Evolutionary conservation across 2,888 invertebrate species (phyloP), one percentile per base, ranked within the genome.

Genomic region (Oscheius sp.): DNA sequence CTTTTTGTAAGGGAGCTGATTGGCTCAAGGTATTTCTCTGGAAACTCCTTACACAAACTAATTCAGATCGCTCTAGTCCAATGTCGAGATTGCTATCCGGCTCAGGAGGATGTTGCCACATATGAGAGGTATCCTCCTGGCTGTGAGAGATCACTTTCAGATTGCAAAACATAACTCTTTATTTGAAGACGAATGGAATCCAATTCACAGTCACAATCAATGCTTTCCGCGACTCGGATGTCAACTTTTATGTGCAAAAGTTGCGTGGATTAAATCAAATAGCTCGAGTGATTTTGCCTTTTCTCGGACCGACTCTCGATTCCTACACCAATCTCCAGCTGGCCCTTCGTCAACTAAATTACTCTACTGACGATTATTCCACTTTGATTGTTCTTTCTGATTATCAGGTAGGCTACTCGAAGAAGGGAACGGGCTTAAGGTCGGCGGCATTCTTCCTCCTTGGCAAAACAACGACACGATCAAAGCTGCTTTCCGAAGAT

Each of bases 241-340:
- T 45, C n/a, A 31, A 27, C 27, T 61, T 45, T 17, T 61, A 25
- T 25, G 27, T 12, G 61, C 3, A 15, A 6, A 5, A 39, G 10
- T 27, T 61, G 45, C 4, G 6, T 12, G 61, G 45, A n/a, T 31
- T 61, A 4, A 45, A n/a, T 20, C 25, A 61, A 17, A 23, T 29
- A 12, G 42, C 61, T 2, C 20, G 61, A 25, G 61, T 42, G 42
- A 34, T 15, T 29, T 42, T 81, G 1, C 53, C 73, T 2, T 71
- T 80, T 17, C 45, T 78, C 33, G 81, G 81, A 10, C 71, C 76
- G 45, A 64, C 65, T 33, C 58, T 81, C 12, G 46, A 52, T 23
- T 71, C 71, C 31, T 76, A 80, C 27, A 45, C 45, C 4, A 69
- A 72, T 10, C 75, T 71, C 34, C 37, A 79, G 63, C 20, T 29